These are phyloP conservation scores for Drosophila cracens DNA, from an alignment of 2,888 invertebrate species.

Conservation along the genomic window DNA sequence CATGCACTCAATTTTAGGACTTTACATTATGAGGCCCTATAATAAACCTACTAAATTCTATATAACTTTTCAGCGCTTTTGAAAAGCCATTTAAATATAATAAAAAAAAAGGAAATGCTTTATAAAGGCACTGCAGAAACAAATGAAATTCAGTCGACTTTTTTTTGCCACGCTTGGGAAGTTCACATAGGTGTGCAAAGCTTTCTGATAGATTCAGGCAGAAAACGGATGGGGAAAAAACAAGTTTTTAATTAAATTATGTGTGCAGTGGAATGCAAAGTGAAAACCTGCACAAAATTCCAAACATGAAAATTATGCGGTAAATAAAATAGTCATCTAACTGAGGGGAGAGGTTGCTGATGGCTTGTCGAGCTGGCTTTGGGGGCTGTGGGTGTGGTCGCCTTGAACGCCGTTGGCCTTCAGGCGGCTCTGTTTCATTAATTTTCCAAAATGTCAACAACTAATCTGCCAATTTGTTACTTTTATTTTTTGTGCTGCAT, in stretches of 20 bases:
- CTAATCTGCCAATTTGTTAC: slow-evolving; percentile 83
- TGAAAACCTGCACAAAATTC: slow-evolving; percentile 34
- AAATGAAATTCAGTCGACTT: slow-evolving; percentile 66
- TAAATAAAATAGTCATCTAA: slow-evolving; percentile 54
- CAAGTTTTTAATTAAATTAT: slow-evolving; percentile 75
- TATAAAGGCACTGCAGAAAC: slow-evolving; percentile 47
- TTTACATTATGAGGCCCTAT: slow-evolving; percentile 49
- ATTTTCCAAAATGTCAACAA: slow-evolving; percentile 82
- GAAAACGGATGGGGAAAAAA: slow-evolving; percentile 23
- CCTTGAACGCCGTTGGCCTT: slow-evolving; percentile 49
- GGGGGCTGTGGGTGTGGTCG: slow-evolving; percentile 24
- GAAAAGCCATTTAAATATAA: slow-evolving; percentile 45
- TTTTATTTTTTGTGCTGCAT: slow-evolving; percentile 57
- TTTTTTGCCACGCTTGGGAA: slow-evolving; percentile 47
- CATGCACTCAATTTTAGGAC: slow-evolving; percentile 43
- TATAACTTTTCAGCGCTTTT: slow-evolving; percentile 63
- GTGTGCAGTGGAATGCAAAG: slow-evolving; percentile 76
- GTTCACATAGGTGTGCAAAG: slow-evolving; percentile 50
- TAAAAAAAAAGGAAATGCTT: slow-evolving; percentile 42
- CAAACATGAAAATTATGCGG: slow-evolving; percentile 69
- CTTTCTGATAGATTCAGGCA: slow-evolving; percentile 56
- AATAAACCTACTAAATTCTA: slow-evolving; percentile 79
- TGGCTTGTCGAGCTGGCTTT: background rate
- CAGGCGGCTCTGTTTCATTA: slow-evolving; percentile 79
- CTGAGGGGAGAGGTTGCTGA: background rate